Conservation (phyloP, 2,888 invertebrate species). For the Hoplodrina ambigua region DNA sequence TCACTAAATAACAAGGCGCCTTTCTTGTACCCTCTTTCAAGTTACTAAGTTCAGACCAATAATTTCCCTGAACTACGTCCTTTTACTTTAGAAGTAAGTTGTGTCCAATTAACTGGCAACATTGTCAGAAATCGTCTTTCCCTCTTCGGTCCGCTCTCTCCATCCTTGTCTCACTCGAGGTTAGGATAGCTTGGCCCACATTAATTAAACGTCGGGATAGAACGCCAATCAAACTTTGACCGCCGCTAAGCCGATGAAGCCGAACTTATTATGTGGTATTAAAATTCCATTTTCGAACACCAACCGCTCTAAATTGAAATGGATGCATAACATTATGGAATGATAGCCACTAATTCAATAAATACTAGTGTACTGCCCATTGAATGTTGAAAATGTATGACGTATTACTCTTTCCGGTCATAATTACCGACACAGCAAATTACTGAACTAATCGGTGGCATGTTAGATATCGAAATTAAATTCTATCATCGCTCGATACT, state of each 20-base stretch:
- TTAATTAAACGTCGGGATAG: conserved; percentile 88
- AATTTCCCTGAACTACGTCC: conserved; percentile 78
- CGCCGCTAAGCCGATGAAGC: conserved; percentile 87
- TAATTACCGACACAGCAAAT: conserved; percentile 70
- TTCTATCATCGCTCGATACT: conserved; percentile 74
- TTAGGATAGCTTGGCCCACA: conserved; percentile 82
- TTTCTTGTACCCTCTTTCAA: conserved; percentile 71
- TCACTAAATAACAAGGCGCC: conserved; percentile 71
- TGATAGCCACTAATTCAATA: conserved; percentile 75
- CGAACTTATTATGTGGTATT: conserved; percentile 88
- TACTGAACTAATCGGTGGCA: conserved; percentile 66
- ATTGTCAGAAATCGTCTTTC: conserved; percentile 76
- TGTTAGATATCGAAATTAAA: conserved; percentile 66
- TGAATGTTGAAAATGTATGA: conserved; percentile 58
- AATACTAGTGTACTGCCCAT: conserved; percentile 65
- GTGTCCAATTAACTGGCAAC: conserved; percentile 85
- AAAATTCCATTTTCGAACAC: conserved; percentile 86
- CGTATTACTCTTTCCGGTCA: conserved; percentile 55
- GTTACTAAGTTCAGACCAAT: conserved; percentile 76
- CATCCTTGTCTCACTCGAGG: conserved; percentile 77
- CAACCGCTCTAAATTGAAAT: conserved; percentile 83
- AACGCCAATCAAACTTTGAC: conserved; percentile 90
- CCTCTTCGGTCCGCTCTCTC: conserved; percentile 69
- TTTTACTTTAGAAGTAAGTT: conserved; percentile 80
- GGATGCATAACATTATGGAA: conserved; percentile 74